These are phyloP conservation scores for Limonius californicus DNA, from an alignment of 1,140 invertebrate genomes.

Conservation along the genomic window DNA sequence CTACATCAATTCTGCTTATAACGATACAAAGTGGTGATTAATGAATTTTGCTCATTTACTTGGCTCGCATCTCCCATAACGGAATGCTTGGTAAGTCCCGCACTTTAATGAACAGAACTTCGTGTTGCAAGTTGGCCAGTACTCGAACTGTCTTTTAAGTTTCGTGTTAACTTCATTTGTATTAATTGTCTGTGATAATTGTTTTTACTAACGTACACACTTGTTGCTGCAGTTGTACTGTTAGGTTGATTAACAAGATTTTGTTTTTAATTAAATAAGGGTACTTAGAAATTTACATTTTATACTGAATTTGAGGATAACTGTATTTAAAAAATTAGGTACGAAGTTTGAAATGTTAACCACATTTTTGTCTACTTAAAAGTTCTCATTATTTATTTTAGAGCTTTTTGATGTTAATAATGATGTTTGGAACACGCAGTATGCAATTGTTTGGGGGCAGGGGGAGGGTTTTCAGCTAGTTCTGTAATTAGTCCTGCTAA, in stretches of 20 bases:
- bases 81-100: neutral
- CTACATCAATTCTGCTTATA: neutral
- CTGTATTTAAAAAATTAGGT: no score
- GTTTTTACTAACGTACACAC: slow-evolving; percentile 15
- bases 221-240: slow-evolving; percentile 9
- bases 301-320: no score
- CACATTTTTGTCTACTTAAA: no score
- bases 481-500: no score
- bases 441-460: no score
- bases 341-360: no score
- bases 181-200: slow-evolving; percentile 17
- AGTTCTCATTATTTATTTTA: no score
- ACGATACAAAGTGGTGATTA: neutral
- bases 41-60: slow-evolving; percentile 2
- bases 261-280: no score
- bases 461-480: no score
- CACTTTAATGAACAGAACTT: neutral
- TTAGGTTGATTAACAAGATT: neutral
- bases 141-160: neutral
- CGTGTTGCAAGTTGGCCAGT: neutral
- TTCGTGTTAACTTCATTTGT: neutral
- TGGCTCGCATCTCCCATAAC: neutral
- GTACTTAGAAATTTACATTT: no score
- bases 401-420: no score
- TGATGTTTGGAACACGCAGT: no score